A percentile compares a stretch with the other conserved stretches of the same genome.
Conservation (phyloP, 2,797 vertebrate genomes). For the Chaunax sp. region DNA sequence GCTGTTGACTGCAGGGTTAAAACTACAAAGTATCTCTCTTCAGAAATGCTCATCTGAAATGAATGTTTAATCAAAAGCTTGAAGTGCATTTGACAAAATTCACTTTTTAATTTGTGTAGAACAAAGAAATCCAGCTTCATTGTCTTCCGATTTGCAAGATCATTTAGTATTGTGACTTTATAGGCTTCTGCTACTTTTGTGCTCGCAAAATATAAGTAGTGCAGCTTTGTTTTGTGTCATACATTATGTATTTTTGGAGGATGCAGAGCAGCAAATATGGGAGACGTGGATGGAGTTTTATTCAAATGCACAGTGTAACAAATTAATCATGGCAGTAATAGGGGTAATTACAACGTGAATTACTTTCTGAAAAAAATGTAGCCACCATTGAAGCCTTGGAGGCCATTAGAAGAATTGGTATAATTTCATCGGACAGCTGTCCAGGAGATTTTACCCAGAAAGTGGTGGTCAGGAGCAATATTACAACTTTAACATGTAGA, state of each 20-base stretch:
- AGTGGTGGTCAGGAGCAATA: background rate
- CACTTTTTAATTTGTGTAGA: no score
- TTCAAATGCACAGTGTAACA: background rate
- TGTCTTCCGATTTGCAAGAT: no score
- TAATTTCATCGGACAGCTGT: background rate
- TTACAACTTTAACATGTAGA: background rate
- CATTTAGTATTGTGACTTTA: no score
- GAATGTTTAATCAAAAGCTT: no score
- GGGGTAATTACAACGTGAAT: no score
- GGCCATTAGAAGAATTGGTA: background rate
- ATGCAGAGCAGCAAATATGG: background rate
- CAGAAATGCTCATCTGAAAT: no score
- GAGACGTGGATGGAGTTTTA: slow-evolving; percentile 8
- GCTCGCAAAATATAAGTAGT: background rate
- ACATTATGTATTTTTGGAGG: slow-evolving; percentile 1
- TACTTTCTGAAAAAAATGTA: no score
- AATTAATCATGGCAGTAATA: slow-evolving; percentile 14
- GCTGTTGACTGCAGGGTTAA: no score
- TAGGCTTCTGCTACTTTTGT: background rate
- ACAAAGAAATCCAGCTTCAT: no score
- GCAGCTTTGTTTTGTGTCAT: background rate
- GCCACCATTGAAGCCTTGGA: background rate
- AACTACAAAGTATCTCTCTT: no score
- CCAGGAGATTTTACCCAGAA: slow-evolving; percentile 2
- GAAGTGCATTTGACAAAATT: no score